Evolutionary conservation across 2,888 invertebrate genomes (phyloP).

Genomic region (Malachius bipustulatus): DNA sequence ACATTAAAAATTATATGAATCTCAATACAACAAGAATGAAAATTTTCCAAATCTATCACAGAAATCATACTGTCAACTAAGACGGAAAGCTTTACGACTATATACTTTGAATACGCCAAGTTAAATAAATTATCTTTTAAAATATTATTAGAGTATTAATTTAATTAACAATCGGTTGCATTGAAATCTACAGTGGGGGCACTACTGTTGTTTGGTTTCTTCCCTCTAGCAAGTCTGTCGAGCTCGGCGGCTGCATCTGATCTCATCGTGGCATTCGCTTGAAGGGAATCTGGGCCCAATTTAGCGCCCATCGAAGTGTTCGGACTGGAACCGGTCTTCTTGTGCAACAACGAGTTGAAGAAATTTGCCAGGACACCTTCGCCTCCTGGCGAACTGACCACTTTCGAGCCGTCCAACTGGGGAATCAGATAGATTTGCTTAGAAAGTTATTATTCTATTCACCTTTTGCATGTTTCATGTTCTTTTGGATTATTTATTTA

Average conservation of each 20-base stretch:
- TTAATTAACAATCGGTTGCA: slow-evolving; percentile 36
- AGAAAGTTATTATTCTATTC: too few species aligned
- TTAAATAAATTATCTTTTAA: too few species aligned
- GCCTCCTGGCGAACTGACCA: slow-evolving; percentile 64
- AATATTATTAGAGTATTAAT: neutral
- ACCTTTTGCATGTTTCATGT: too few species aligned
- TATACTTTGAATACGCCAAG: too few species aligned
- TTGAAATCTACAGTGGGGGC: slow-evolving; percentile 42
- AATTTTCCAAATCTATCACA: too few species aligned
- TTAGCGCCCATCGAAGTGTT: slow-evolving; percentile 35
- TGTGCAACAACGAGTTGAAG: slow-evolving; percentile 93
- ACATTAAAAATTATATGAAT: too few species aligned
- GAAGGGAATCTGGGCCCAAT: slow-evolving; percentile 33
- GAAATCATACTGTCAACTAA: too few species aligned
- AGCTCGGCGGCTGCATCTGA: slow-evolving; percentile 88
- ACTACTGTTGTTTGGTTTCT: slow-evolving; percentile 35
- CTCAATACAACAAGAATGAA: too few species aligned
- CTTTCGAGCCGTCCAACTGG: slow-evolving; percentile 65
- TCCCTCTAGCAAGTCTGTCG: slow-evolving; percentile 72
- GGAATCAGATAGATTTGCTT: too few species aligned
- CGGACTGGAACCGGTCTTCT: slow-evolving; percentile 70
- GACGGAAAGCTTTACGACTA: too few species aligned
- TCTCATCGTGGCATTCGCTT: slow-evolving; percentile 64
- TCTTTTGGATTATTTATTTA: too few species aligned
- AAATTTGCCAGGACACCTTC: slow-evolving; percentile 95